These are phyloP conservation scores for Busseola fusca DNA, from an alignment of 2,888 invertebrate genomes.

Conservation along the genomic window DNA sequence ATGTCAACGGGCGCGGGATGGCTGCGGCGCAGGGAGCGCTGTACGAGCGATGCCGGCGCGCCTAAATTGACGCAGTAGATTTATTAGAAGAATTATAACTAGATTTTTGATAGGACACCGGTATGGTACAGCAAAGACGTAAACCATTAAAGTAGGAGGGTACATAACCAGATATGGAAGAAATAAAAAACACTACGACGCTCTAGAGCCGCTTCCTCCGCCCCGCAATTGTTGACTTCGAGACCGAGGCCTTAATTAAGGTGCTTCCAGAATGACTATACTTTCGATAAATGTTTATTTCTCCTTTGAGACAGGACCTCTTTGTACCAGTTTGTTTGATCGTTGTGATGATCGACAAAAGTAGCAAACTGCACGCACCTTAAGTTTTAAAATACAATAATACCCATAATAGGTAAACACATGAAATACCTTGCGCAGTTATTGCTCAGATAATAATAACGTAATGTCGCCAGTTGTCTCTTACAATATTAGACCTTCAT, in stretches of 20 bases:
- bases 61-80: no score
- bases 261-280: constrained; percentile 11
- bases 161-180: no score
- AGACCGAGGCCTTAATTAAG: neutral
- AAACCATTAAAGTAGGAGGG: no score
- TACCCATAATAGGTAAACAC: neutral
- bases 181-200: no score
- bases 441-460: neutral
- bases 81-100: no score
- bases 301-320: neutral
- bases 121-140: no score
- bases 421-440: neutral
- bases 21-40: no score
- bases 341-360: constrained; percentile 12
- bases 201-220: no score
- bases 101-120: no score
- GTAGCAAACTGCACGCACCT: neutral
- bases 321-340: constrained; percentile 39
- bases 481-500: constrained; percentile 18
- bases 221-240: no score
- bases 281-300: constrained; percentile 3
- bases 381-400: neutral
- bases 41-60: no score
- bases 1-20: no score
- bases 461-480: neutral